phyloP scores from a whole-genome alignment of 1,140 invertebrate species.

The Hesperophylax magnus region DNA sequence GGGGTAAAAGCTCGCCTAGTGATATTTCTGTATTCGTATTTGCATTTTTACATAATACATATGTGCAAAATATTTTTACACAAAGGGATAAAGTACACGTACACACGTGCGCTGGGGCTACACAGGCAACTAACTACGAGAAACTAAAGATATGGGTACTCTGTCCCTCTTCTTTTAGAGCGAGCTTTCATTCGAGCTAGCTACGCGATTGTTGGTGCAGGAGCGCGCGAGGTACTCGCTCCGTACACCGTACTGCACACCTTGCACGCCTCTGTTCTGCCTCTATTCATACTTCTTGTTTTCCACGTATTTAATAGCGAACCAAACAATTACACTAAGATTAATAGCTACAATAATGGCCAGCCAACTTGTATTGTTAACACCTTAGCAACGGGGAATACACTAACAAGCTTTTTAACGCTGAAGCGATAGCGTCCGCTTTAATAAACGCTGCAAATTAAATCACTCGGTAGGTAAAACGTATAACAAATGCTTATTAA shows the following conservation, averaged over 20 bases:
- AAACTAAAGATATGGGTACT: slow-evolving; percentile 43
- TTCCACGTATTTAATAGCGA: slow-evolving; percentile 7
- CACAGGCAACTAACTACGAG: slow-evolving; percentile 36
- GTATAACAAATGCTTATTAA: no score
- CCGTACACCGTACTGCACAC: background rate
- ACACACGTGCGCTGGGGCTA: slow-evolving; percentile 16
- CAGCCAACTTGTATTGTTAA: background rate
- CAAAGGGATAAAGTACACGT: slow-evolving; percentile 50
- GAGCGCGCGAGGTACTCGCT: background rate
- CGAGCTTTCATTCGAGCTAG: slow-evolving; percentile 11
- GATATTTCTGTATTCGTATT: slow-evolving; percentile 57
- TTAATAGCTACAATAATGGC: slow-evolving; percentile 15
- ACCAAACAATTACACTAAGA: slow-evolving; percentile 20
- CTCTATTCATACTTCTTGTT: slow-evolving; percentile 14
- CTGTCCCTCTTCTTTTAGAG: background rate
- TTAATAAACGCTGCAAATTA: no score
- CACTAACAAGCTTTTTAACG: no score
- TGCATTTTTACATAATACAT: slow-evolving; percentile 58
- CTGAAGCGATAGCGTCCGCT: no score
- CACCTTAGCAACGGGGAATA: background rate
- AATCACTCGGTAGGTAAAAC: no score
- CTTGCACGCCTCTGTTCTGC: slow-evolving; percentile 12
- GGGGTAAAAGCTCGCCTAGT: slow-evolving; percentile 34
- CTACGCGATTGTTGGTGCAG: background rate
- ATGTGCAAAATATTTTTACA: slow-evolving; percentile 56